A percentile compares a stretch with the other conserved stretches of the same genome.
phyloP scores from a whole-genome alignment of 2,888 invertebrate species.

The Eubasilissa splendida region DNA sequence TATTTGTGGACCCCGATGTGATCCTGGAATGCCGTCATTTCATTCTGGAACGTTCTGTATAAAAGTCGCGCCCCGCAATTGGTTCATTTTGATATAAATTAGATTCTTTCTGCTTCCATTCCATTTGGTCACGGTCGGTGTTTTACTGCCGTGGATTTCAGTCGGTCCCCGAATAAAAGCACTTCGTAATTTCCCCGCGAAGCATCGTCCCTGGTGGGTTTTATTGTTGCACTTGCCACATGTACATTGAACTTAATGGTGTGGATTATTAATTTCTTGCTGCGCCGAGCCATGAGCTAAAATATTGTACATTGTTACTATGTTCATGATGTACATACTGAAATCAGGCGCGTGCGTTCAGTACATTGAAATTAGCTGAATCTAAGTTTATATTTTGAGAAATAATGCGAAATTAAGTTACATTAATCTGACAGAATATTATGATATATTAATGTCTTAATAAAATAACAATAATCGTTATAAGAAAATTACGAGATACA shows the following conservation, averaged over 20 bases:
- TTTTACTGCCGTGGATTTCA: neutral
- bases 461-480: too few species aligned
- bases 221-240: constrained; percentile 1
- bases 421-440: too few species aligned
- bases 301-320: neutral
- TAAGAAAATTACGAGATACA: too few species aligned
- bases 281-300: neutral
- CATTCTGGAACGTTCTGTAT: too few species aligned
- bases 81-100: constrained; percentile 8
- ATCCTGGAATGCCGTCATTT: too few species aligned
- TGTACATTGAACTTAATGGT: too few species aligned
- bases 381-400: too few species aligned
- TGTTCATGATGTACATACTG: neutral
- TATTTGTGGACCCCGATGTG: too few species aligned
- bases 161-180: constrained; percentile 19
- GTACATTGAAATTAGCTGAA: too few species aligned
- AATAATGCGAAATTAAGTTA: too few species aligned
- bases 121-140: neutral
- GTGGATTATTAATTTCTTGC: neutral
- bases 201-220: constrained; percentile 18
- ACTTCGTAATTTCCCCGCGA: constrained; percentile 20
- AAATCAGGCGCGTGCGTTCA: too few species aligned
- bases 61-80: neutral
- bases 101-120: neutral
- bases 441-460: too few species aligned